Percentiles rank a stretch among this genome's conserved stretches.
Evolutionary conservation across 1,140 invertebrate genomes (phyloP).

Genomic region (Latrodectus geometricus): DNA sequence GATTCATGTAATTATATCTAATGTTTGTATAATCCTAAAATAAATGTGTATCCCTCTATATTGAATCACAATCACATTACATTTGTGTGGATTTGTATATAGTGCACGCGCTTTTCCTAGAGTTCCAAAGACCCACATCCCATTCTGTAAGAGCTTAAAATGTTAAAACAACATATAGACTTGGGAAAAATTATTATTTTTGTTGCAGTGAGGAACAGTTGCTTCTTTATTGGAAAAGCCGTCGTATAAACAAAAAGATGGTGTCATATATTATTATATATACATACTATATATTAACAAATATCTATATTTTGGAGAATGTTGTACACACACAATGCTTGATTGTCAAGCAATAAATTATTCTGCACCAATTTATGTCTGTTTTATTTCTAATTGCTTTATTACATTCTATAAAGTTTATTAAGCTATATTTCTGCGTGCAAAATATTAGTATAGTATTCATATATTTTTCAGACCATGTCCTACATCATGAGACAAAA

Average conservation of each 20-base stretch:
- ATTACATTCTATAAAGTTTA: too few relatives aligned
- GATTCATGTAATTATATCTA: too few relatives aligned
- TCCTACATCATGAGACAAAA: too few relatives aligned
- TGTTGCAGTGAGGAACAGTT: neutral
- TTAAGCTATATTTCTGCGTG: too few relatives aligned
- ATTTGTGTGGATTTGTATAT: neutral
- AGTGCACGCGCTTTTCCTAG: neutral
- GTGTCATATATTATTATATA: neutral
- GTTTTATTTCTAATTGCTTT: too few relatives aligned
- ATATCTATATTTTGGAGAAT: slow-evolving; percentile 2
- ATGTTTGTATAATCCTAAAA: neutral
- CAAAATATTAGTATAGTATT: too few relatives aligned
- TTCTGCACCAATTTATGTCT: neutral
- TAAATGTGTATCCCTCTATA: neutral
- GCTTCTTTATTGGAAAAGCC: neutral
- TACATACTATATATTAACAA: neutral
- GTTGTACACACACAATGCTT: neutral
- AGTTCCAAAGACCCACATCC: neutral
- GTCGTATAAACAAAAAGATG: neutral
- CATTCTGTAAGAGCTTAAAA: neutral
- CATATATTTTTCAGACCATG: too few relatives aligned
- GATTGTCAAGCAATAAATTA: neutral
- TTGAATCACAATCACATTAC: neutral
- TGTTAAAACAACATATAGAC: neutral
- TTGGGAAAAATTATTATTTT: neutral